These are phyloP conservation scores for Stenopsyche tienmushanensis DNA, from an alignment of 1,140 invertebrate genomes.

Conservation along the genomic window DNA sequence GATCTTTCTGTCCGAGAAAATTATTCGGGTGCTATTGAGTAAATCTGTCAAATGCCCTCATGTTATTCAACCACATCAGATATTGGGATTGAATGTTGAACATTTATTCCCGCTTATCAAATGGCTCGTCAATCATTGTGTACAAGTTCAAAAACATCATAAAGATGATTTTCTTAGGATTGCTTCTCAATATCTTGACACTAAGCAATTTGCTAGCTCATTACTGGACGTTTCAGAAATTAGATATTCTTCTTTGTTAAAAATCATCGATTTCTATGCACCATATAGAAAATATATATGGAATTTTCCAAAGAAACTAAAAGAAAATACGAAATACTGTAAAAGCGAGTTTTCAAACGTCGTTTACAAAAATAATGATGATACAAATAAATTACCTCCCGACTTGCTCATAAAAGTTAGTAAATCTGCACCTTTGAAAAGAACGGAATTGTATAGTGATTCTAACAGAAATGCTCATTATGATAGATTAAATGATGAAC, in stretches of 20 bases:
- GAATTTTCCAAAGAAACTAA: constrained; percentile 15
- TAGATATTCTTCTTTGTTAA: constrained; percentile 12
- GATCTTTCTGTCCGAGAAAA: constrained; percentile 37
- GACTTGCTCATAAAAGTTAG: background rate
- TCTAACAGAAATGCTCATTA: constrained; percentile 2
- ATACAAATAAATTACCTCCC: background rate
- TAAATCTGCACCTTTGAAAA: background rate
- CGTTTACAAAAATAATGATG: constrained; percentile 18
- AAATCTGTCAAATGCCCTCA: constrained; percentile 34
- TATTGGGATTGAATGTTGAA: constrained; percentile 37
- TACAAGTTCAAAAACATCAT: constrained; percentile 15
- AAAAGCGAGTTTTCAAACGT: constrained; percentile 20
- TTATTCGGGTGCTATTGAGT: constrained; percentile 33
- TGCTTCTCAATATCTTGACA: constrained; percentile 19
- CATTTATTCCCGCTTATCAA: constrained; percentile 33
- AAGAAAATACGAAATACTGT: background rate
- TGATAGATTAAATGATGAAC: background rate
- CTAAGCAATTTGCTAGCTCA: constrained; percentile 7
- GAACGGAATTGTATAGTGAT: background rate
- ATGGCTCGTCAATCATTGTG: constrained; percentile 32
- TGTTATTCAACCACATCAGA: constrained; percentile 37
- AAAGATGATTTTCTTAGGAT: constrained; percentile 18
- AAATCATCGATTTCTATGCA: background rate
- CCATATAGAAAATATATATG: constrained; percentile 15
- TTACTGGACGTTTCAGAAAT: background rate